A percentile compares a stretch with the other conserved stretches of the same genome.
phyloP scores from a whole-genome alignment of 2,797 vertebrate genomes.

The Nasua narica region DNA sequence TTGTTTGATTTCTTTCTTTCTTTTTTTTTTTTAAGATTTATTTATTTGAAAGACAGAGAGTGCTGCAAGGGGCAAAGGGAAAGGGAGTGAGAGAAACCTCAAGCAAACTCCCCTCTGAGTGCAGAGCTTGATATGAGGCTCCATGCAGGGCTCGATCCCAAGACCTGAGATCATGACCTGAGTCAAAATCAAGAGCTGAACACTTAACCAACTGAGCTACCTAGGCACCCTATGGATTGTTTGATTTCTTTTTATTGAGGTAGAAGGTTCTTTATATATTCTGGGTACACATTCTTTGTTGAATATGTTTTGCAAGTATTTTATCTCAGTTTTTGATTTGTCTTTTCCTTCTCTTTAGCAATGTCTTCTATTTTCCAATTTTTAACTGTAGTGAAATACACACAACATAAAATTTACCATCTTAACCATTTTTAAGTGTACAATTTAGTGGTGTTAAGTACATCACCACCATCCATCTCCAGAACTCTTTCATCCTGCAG shows the following conservation, averaged over 20 bases:
- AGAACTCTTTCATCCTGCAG: not conserved
- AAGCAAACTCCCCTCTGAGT: not conserved
- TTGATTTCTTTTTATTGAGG: not conserved
- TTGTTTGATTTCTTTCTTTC: not conserved
- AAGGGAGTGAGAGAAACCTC: not conserved
- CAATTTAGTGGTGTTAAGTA: not conserved
- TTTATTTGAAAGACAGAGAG: not conserved
- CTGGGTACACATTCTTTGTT: not conserved
- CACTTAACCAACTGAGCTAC: not conserved
- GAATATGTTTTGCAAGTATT: not conserved
- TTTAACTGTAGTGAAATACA: not conserved
- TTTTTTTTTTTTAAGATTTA: not conserved
- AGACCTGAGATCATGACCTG: not conserved
- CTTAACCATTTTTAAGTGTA: not conserved
- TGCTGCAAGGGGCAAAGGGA: not conserved
- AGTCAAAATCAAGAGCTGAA: not conserved
- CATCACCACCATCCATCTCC: not conserved
- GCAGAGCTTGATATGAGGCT: not conserved
- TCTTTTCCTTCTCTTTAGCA: not conserved
- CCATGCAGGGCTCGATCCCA: not conserved
- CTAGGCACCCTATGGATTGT: not conserved
- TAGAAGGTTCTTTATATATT: not conserved
- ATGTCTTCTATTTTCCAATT: not conserved
- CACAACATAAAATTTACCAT: not conserved
- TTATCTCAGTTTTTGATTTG: not conserved